phyloP scores from a whole-genome alignment of 2,113 vertebrate genomes.

The Nibea albiflora region DNA sequence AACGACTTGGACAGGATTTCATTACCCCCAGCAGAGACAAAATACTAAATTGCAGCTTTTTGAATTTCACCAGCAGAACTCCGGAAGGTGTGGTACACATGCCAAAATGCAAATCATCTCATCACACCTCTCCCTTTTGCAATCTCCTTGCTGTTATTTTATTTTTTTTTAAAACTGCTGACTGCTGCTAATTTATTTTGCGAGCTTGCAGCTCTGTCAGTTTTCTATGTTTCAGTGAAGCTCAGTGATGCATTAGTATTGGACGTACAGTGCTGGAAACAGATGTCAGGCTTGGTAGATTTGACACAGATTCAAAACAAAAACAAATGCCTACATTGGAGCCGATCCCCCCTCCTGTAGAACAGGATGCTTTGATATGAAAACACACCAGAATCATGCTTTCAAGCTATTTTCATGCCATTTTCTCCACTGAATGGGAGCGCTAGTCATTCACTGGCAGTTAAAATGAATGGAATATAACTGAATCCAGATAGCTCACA shows the following conservation, averaged over 20 bases:
- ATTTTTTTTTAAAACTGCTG: constrained; percentile 8
- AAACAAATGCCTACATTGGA: background rate
- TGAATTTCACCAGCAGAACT: background rate
- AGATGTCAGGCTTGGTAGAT: background rate
- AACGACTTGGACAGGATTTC: background rate
- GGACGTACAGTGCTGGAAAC: background rate
- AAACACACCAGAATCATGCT: background rate
- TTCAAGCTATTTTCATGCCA: background rate
- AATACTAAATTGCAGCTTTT: background rate
- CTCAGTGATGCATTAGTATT: background rate
- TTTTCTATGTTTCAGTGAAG: background rate
- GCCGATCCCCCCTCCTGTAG: background rate
- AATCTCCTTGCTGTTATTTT: background rate
- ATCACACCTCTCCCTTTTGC: background rate
- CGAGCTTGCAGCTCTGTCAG: background rate
- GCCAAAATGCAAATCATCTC: background rate
- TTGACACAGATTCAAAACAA: background rate
- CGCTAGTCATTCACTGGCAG: background rate
- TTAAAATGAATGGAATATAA: background rate
- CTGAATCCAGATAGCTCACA: background rate
- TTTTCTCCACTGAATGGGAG: background rate
- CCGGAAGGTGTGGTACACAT: background rate
- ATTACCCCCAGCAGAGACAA: background rate
- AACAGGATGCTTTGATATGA: background rate
- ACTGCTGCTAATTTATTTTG: constrained; percentile 14